A percentile compares a stretch with the other conserved stretches of the same genome.
Evolutionary conservation across 1,140 invertebrate genomes (phyloP).

Genomic region (Diabrotica undecimpunctata): DNA sequence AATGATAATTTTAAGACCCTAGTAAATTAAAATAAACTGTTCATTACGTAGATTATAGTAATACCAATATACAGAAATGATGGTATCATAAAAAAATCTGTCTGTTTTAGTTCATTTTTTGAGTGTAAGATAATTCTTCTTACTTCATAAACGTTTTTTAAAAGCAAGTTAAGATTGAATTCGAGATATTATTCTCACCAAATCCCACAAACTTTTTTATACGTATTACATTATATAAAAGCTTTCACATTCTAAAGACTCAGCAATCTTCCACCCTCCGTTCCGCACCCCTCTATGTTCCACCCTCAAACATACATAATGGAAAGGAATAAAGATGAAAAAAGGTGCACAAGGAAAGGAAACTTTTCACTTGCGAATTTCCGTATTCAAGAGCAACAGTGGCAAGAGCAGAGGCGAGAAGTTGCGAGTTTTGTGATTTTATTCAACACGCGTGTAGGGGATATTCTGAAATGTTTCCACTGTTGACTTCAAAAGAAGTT

Average conservation of each 20-base stretch:
- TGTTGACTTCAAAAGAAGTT: constrained; percentile 13
- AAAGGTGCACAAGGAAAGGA: constrained; percentile 22
- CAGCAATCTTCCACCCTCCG: not conserved
- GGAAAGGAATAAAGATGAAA: constrained; percentile 23
- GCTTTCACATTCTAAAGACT: constrained; percentile 2
- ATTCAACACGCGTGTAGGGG: constrained; percentile 30
- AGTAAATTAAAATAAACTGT: no score
- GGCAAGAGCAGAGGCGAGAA: constrained; percentile 29
- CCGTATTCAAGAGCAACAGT: constrained; percentile 32
- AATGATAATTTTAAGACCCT: no score
- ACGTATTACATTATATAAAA: constrained; percentile 1
- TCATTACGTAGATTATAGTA: no score
- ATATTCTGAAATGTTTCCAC: constrained; percentile 25
- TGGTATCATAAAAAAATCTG: no score
- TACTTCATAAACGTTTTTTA: no score
- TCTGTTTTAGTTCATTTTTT: no score
- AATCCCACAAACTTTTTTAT: no score
- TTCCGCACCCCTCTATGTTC: not conserved
- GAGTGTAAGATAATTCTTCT: no score
- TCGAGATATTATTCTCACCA: no score
- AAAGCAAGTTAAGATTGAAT: no score
- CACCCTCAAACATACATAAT: constrained; percentile 34
- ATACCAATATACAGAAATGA: no score
- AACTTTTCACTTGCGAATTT: constrained; percentile 34
- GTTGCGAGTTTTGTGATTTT: constrained; percentile 30